Conservation (phyloP, 2,888 invertebrate species). For the Amblyjoppa fuscipennis region DNA sequence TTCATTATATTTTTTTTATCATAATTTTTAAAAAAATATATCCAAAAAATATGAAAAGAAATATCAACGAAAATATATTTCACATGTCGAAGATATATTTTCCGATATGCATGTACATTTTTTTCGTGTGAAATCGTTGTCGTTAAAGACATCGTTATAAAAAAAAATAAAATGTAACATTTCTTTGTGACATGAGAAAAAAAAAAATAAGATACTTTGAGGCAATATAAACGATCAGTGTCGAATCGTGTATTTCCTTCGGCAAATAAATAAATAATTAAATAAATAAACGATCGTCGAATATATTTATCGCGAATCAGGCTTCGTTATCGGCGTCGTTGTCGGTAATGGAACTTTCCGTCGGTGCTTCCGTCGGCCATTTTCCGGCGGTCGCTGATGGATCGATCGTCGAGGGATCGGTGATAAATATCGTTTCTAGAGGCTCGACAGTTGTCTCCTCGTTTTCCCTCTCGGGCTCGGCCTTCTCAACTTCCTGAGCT, state of each 20-base stretch:
- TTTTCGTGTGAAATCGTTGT: too few relatives aligned
- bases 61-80: neutral
- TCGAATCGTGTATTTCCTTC: neutral
- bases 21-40: too few relatives aligned
- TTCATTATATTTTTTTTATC: too few relatives aligned
- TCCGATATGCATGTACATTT: too few relatives aligned
- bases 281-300: constrained; percentile 50
- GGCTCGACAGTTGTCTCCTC: constrained; percentile 75
- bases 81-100: too few relatives aligned
- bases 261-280: constrained; percentile 62
- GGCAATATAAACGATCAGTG: constrained; percentile 47
- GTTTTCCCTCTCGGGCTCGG: constrained; percentile 42
- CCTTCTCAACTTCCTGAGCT: constrained; percentile 6
- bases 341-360: constrained; percentile 77
- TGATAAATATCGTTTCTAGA: constrained; percentile 79
- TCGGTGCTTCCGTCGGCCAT: constrained; percentile 82
- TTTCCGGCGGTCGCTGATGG: constrained; percentile 82
- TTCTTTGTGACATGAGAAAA: neutral
- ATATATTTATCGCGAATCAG: constrained; percentile 60
- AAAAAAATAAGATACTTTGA: constrained; percentile 10
- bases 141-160: neutral
- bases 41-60: too few relatives aligned
- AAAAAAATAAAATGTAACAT: neutral
- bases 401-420: constrained; percentile 75
- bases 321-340: constrained; percentile 83